These are phyloP conservation scores for Dermochelys coriacea DNA, from an alignment of 2,797 vertebrate species.

Conservation along the genomic window DNA sequence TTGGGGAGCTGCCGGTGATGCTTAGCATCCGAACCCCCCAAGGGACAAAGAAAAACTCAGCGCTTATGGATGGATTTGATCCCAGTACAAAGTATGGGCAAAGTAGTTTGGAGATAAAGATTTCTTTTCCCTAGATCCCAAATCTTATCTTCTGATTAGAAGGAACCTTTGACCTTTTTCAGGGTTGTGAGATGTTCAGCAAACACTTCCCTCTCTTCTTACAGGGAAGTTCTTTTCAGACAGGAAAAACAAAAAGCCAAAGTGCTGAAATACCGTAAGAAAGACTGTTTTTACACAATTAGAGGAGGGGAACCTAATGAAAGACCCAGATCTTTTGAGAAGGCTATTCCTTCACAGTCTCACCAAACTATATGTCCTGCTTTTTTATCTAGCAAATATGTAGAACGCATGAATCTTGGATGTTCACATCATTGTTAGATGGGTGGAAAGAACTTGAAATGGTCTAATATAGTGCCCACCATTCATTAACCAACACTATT, in stretches of 20 bases:
- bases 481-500: neutral
- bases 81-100: neutral
- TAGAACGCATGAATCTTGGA: too few relatives aligned
- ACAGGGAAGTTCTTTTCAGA: too few relatives aligned
- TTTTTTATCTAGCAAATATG: neutral
- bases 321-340: neutral
- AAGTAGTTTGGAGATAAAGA: neutral
- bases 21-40: too few relatives aligned
- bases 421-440: accelerated
- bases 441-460: neutral
- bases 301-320: neutral
- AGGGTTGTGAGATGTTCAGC: neutral
- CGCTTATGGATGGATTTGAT: neutral
- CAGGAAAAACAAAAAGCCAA: neutral
- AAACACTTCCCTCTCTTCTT: neutral
- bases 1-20: too few relatives aligned
- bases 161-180: neutral
- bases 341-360: slow-evolving; percentile 7
- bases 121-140: neutral
- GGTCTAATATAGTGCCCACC: neutral
- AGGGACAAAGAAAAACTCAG: too few relatives aligned
- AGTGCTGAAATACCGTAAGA: neutral
- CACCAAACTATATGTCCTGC: slow-evolving; percentile 24
- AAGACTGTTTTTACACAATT: neutral
- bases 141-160: neutral